A percentile compares a stretch with the other conserved stretches of the same genome.
phyloP scores from a whole-genome alignment of 2,888 invertebrate genomes.

The Rhaphigaster nebulosa region DNA sequence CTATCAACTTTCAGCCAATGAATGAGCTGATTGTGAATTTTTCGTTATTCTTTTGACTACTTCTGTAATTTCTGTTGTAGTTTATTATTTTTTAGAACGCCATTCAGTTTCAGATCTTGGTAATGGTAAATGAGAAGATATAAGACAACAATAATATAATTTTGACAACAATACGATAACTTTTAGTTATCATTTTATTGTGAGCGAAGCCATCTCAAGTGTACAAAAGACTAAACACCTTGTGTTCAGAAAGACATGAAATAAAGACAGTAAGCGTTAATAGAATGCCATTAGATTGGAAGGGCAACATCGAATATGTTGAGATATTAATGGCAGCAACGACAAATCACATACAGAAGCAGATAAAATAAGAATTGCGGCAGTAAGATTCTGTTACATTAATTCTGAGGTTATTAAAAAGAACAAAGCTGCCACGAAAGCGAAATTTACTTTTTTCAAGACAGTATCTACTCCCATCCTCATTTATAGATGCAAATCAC shows the following conservation, averaged over 20 bases:
- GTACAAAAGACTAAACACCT: neutral
- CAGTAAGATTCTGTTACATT: neutral
- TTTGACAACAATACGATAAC: no score
- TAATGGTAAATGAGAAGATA: no score
- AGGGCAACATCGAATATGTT: neutral
- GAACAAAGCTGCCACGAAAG: neutral
- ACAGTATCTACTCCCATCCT: neutral
- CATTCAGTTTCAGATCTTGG: no score
- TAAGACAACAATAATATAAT: no score
- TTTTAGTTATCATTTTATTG: no score
- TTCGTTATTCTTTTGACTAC: no score
- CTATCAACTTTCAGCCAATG: no score
- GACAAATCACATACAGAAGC: neutral
- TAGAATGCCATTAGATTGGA: neutral
- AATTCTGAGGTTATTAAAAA: neutral
- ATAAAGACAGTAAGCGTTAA: neutral
- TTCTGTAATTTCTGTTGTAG: no score
- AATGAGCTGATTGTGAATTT: no score
- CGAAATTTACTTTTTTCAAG: slow-evolving; percentile 6
- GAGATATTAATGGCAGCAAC: neutral
- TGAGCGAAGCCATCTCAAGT: no score
- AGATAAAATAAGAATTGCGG: neutral
- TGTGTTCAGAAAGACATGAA: neutral
- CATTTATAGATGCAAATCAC: neutral
- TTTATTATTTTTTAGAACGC: no score